These are phyloP conservation scores for Drosophila nasuta DNA, from an alignment of 1,140 invertebrate species.

Conservation along the genomic window DNA sequence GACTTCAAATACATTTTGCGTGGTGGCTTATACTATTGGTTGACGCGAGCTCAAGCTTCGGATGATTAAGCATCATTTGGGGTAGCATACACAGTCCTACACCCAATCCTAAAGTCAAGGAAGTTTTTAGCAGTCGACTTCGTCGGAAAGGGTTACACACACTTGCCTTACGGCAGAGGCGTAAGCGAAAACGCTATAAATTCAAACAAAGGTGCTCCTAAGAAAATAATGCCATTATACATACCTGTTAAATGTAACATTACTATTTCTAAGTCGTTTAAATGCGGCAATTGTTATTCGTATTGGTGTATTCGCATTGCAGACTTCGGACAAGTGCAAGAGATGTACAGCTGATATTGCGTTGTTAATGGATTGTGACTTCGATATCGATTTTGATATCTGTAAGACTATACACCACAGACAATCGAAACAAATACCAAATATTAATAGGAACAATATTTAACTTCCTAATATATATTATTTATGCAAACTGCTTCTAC, in stretches of 20 bases:
- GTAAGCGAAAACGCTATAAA: conserved; percentile 8
- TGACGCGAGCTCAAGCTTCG: conserved; percentile 35
- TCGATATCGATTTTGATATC: no score
- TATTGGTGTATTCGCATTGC: not conserved
- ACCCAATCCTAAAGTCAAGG: not conserved
- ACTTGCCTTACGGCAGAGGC: not conserved
- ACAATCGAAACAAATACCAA: not conserved
- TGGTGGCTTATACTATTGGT: conserved; percentile 17
- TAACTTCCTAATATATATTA: not conserved
- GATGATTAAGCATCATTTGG: conserved; percentile 57
- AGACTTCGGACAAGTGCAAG: not conserved
- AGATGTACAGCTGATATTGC: conserved; percentile 59
- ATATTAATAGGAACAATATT: conserved; percentile 1
- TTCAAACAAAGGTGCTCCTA: not conserved
- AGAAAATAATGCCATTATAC: conserved; percentile 22
- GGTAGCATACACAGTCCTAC: not conserved
- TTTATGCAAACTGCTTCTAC: no score
- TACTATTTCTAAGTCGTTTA: not conserved
- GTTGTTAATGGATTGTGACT: not conserved
- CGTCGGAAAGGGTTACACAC: not conserved
- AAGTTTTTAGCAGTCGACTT: not conserved
- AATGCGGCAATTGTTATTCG: not conserved
- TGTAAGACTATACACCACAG: not conserved
- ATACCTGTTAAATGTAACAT: not conserved
- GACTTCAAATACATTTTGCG: not conserved